phyloP scores from a whole-genome alignment of 64 coral and sea anemone species.

The Stylophora pistillata region DNA sequence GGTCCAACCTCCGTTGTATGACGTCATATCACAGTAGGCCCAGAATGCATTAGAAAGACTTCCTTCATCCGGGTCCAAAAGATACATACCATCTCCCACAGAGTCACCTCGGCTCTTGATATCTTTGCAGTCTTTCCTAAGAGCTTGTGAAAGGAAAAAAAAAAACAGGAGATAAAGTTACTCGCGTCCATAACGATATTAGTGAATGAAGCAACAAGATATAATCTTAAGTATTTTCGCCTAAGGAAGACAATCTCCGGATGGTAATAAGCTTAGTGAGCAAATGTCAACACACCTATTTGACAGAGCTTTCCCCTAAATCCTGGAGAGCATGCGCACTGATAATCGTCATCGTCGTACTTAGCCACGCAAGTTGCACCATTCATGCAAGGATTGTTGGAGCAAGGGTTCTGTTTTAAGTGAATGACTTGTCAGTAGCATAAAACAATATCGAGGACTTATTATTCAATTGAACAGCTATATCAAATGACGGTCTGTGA shows the following conservation, averaged over 20 bases:
- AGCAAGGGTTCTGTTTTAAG: conserved; percentile 21
- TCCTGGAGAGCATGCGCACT: conserved; percentile 28
- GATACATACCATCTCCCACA: not conserved
- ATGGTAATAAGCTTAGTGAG: not conserved
- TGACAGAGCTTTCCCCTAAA: conserved; percentile 1
- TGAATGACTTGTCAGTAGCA: not conserved
- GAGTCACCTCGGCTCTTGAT: not conserved
- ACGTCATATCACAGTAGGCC: conserved; percentile 54
- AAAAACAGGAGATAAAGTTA: too few relatives aligned
- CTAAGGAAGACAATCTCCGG: not conserved
- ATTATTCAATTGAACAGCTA: too few relatives aligned
- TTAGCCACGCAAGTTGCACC: conserved; percentile 22
- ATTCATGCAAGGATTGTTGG: not conserved
- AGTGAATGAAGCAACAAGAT: too few relatives aligned
- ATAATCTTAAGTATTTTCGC: too few relatives aligned
- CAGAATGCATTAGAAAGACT: conserved; percentile 4
- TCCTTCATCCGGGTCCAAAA: conserved; percentile 24
- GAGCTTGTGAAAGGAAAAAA: not conserved
- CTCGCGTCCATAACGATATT: too few relatives aligned
- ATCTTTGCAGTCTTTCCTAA: not conserved
- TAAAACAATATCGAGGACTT: not conserved
- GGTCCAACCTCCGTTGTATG: conserved; percentile 54
- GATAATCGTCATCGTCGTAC: conserved; percentile 8
- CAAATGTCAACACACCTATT: not conserved
- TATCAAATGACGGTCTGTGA: too few relatives aligned